Conservation (phyloP, 2,113 vertebrate genomes). For the Tragelaphus strepsiceros region DNA sequence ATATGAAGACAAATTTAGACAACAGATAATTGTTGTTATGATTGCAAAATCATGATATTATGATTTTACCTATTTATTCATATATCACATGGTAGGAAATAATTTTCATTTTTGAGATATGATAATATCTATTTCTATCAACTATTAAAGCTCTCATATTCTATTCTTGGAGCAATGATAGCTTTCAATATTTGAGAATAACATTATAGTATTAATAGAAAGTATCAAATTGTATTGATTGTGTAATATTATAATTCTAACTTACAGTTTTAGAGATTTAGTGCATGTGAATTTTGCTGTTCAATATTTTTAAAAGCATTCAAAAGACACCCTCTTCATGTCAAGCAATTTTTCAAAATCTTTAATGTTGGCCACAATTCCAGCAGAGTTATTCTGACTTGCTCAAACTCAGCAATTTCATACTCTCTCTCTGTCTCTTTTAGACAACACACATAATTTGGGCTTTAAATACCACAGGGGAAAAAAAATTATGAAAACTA, state of each 20-base stretch:
- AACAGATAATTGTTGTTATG: neutral
- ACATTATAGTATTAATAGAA: neutral
- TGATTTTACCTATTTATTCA: neutral
- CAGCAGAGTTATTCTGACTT: slow-evolving; percentile 39
- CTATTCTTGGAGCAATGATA: neutral
- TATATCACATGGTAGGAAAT: neutral
- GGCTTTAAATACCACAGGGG: slow-evolving; percentile 62
- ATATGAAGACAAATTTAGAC: neutral
- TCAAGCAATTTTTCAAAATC: neutral
- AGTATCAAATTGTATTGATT: neutral
- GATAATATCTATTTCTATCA: neutral
- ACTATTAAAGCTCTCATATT: neutral
- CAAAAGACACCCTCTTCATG: neutral
- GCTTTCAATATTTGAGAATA: neutral
- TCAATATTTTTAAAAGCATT: neutral
- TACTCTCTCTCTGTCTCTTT: slow-evolving; percentile 13
- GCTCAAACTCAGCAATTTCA: slow-evolving; percentile 57
- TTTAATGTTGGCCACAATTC: neutral
- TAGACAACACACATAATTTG: slow-evolving; percentile 41
- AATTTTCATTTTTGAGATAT: neutral
- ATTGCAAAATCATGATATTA: neutral
- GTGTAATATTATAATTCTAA: neutral
- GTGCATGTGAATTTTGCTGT: neutral
- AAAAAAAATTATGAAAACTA: slow-evolving; percentile 66
- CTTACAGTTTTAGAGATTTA: neutral